Evolutionary conservation across 1,140 invertebrate genomes (phyloP), one percentile per base, ranked within the genome.

Genomic region (Diploscapter pachys): DNA sequence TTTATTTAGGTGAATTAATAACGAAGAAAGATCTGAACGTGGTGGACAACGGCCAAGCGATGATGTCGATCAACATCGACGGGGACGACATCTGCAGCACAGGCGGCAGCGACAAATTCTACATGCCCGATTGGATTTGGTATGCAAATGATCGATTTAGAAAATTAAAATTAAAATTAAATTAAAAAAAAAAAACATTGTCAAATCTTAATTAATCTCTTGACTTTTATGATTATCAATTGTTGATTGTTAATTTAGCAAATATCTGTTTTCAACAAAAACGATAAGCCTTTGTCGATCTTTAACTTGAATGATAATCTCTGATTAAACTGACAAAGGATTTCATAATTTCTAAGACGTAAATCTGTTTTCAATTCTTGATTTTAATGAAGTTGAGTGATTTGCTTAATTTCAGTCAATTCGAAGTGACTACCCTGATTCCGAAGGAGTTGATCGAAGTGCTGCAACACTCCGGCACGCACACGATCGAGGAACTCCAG

Each of bases 401-500:
- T 31, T 31, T 31, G 31, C 31, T 31, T 31, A 31, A 31, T 31
- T 72, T 61, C 66, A 74, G 73, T 51, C 64, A 53, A 57, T 74
- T 74, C 66, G 65, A 74, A 55, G 56, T 69, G 64, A 61, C 63
- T 48, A n/a, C 64, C 0, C 70, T 74, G 50, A 59, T 74, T 13
- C 73, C 73, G 5, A 31, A 66, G 4, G 65, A 74, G 4, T 69
- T 74, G 50, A 69, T 65, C 50, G 13, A 55, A 49, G 54, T 64
- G 4, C 61, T 74, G 2, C 65, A 74, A 51, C 49, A 59, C 4
- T 69, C 68, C 8, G 73, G 73, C 50, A 11, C 53, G 8, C 73
- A 74, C 66, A 74, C 73, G 5, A 11, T 74, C 3, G 9, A 74
- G 63, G 73, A 74, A n/a, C 57, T 74, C 8, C 65, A 74, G 73